Conservation (phyloP, 1,140 invertebrate genomes). For the Bombus difficillimus region DNA sequence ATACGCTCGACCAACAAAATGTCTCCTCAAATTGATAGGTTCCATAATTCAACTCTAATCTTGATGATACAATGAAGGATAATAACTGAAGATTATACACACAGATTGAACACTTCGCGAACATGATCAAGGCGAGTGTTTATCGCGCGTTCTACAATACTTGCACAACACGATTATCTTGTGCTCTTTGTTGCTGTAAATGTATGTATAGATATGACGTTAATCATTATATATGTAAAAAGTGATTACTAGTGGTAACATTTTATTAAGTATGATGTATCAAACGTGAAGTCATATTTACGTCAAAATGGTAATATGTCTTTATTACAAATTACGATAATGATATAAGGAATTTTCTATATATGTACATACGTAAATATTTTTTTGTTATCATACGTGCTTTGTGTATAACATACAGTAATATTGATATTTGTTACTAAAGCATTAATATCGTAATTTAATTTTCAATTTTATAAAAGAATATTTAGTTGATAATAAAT, state of each 20-base stretch:
- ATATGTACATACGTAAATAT: no score
- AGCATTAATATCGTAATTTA: background rate
- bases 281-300: background rate
- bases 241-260: background rate
- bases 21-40: slow-evolving; percentile 21
- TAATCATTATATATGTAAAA: background rate
- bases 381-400: no score
- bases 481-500: no score
- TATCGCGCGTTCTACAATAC: background rate
- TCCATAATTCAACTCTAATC: slow-evolving; percentile 22
- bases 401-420: background rate
- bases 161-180: background rate
- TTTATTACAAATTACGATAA: no score
- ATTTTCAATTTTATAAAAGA: no score
- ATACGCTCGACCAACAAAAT: background rate
- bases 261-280: background rate
- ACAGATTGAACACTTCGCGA: slow-evolving; percentile 4
- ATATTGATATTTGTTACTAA: background rate
- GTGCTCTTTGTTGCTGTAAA: background rate
- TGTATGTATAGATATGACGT: no score
- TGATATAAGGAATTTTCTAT: background rate
- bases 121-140: background rate
- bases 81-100: background rate
- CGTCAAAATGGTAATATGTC: no score
- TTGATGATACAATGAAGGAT: slow-evolving; percentile 8